phyloP scores from a whole-genome alignment of 2,113 vertebrate genomes.

The Labeo rohita region DNA sequence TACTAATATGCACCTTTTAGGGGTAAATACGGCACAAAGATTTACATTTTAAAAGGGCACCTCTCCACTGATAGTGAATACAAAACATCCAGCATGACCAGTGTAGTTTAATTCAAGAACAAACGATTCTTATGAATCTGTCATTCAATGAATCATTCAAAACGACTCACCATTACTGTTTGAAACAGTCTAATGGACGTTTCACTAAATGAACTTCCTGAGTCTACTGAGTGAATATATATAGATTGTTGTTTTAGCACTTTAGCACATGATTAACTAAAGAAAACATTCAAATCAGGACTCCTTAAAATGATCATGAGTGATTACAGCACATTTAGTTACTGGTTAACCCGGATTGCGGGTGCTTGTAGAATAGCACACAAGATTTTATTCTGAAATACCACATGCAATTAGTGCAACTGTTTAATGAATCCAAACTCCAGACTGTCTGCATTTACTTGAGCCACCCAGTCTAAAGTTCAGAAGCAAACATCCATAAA shows the following conservation, averaged over 20 bases:
- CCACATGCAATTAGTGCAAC: neutral
- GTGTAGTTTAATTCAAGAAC: neutral
- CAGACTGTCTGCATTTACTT: neutral
- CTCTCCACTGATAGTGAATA: neutral
- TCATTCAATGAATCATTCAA: neutral
- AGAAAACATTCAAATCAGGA: neutral
- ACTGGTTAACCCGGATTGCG: neutral
- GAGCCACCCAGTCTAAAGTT: neutral
- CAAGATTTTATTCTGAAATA: neutral
- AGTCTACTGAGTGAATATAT: neutral
- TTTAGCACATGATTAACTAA: neutral
- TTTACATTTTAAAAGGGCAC: too few relatives aligned
- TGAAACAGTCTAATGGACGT: neutral
- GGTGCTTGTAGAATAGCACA: neutral
- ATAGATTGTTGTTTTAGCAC: neutral
- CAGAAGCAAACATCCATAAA: constrained; percentile 4
- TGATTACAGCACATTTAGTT: neutral
- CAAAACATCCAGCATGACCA: neutral
- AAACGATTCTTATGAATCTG: neutral
- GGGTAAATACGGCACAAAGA: too few relatives aligned
- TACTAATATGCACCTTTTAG: too few relatives aligned
- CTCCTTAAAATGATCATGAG: neutral
- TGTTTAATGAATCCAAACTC: neutral
- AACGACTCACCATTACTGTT: neutral
- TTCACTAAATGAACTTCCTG: neutral